Percentiles rank a stretch among this genome's conserved stretches.
These are phyloP conservation scores for Plestiodon gilberti DNA, from an alignment of 2,113 vertebrate species.

Conservation along the genomic window DNA sequence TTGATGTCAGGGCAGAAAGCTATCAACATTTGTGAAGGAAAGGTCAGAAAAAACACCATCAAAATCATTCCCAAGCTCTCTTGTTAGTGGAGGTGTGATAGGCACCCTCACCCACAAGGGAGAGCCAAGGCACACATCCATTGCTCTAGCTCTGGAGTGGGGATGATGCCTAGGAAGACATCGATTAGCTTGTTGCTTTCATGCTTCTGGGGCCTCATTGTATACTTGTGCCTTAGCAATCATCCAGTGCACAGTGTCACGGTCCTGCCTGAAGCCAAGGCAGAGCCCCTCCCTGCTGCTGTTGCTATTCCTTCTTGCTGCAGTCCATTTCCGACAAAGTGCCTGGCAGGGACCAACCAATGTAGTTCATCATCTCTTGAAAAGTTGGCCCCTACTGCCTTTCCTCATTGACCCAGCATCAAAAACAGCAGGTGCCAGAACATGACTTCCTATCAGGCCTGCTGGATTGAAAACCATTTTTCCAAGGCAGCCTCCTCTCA, in stretches of 20 bases:
- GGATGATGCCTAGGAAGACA: too few species aligned
- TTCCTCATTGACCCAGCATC: not conserved
- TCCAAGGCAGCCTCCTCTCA: not conserved
- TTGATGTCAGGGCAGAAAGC: not conserved
- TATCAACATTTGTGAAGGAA: not conserved
- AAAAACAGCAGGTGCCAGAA: not conserved
- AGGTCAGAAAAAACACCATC: not conserved
- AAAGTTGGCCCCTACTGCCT: not conserved
- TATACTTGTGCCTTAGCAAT: not conserved
- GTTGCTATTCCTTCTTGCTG: too few species aligned
- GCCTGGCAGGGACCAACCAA: not conserved
- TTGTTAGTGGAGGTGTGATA: not conserved
- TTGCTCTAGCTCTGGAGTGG: not conserved
- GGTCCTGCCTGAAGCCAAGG: not conserved
- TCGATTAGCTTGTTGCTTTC: too few species aligned
- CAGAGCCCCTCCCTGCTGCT: not conserved
- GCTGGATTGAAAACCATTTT: conserved; percentile 2
- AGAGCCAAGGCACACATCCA: not conserved
- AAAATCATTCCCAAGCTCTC: not conserved
- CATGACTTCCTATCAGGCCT: not conserved
- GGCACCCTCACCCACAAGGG: not conserved
- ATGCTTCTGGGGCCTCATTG: too few species aligned
- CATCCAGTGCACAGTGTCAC: not conserved
- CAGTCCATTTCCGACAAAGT: not conserved
- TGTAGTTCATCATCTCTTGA: not conserved